Base-by-base conservation (phyloP, 2,888 invertebrate species). In the Drosophila imparisetae region DNA sequence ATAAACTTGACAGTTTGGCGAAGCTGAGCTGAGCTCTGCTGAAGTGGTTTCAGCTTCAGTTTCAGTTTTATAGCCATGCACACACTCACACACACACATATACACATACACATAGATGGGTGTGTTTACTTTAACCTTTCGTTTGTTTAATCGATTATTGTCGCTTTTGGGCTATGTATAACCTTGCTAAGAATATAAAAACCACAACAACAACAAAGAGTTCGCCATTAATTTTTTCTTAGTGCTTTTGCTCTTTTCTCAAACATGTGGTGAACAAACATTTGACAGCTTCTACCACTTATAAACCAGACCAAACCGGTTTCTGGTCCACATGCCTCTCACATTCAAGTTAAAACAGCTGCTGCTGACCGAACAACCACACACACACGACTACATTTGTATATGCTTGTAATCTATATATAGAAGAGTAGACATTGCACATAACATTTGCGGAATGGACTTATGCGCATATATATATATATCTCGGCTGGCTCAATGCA, bases 91-190 rank as follows among this genome's bases (percentile, higher is more conserved):
- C 27, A 27, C 6, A 38, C 18, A 40, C 2, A 45, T 24, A 40
- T 15, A 38, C n/a, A 2, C 29, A 2, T 29, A 21, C 29, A 57
- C 18, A 48, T 11, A 40, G 15, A 30, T 13, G 11, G 1, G 58
- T 59, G 38, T 63, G 34, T 71, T 80, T 72, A 69, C 54, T 77
- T 84, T 83, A 86, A 85, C 86, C 86, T 85, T 85, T 86, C 83
- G 77, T 66, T 85, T 86, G 86, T 85, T 85, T 81, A 85, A 85
- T 85, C 85, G 85, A 85, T 85, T 84, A 58, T 83, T 68, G 49
- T 53, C 30, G 30, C 42, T 69, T 36, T 57, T 50, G 57, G 53
- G 36, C 63, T 65, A 65, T 69, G 62, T 72, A 66, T 81, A 85
- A 81, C 86, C 85, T 85, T 85, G 85, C 85, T 78, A 72, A 81